A percentile compares a stretch with the other conserved stretches of the same genome.
phyloP scores from a whole-genome alignment of 2,113 vertebrate genomes.

The Centropus unirufus region DNA sequence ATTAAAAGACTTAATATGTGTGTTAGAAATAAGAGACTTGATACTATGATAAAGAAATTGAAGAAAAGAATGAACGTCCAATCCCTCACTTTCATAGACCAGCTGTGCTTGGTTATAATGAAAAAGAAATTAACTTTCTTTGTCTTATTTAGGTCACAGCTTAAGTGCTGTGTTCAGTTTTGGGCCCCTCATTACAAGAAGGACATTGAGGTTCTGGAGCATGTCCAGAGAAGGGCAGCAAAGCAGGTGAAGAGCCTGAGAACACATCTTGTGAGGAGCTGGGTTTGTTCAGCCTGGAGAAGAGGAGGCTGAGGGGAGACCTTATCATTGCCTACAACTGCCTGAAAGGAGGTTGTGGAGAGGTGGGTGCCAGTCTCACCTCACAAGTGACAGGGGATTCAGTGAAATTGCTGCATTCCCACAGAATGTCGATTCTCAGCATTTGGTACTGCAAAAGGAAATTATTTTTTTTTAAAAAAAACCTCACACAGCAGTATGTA shows the following conservation, averaged over 20 bases:
- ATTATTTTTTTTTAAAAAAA: background rate
- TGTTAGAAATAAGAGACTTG: background rate
- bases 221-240: too few species aligned
- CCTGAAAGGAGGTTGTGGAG: too few species aligned
- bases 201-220: too few species aligned
- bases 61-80: background rate
- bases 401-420: background rate
- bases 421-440: background rate
- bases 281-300: too few species aligned
- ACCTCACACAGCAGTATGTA: background rate
- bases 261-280: too few species aligned
- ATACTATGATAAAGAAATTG: background rate
- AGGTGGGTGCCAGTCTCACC: too few species aligned
- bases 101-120: background rate
- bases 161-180: too few species aligned
- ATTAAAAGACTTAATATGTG: background rate
- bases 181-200: too few species aligned
- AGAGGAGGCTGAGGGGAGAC: too few species aligned
- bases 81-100: background rate
- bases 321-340: too few species aligned
- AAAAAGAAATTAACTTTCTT: background rate
- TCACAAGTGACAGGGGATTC: background rate
- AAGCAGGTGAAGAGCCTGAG: too few species aligned
- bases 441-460: background rate
- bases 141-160: background rate